Evolutionary conservation across 2,888 invertebrate species (phyloP).

Genomic region (Chymomyza procnemis): DNA sequence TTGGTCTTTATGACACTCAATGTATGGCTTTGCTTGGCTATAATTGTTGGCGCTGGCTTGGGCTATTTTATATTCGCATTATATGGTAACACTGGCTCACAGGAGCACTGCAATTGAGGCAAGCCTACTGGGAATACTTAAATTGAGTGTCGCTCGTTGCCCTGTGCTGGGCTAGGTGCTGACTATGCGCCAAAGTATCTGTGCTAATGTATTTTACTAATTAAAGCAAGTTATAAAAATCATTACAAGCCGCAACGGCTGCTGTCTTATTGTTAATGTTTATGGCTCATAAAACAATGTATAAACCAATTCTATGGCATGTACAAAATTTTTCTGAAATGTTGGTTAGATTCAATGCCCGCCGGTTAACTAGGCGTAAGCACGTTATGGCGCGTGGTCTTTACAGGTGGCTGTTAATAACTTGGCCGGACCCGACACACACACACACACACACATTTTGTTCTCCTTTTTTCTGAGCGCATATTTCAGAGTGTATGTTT

Average conservation of each 20-base stretch:
- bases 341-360: slow-evolving; percentile 2
- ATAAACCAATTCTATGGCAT: slow-evolving; percentile 39
- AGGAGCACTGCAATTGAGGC: slow-evolving; percentile 56
- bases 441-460: background rate
- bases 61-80: slow-evolving; percentile 94
- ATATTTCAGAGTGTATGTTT: slow-evolving; percentile 1
- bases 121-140: background rate
- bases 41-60: slow-evolving; percentile 90
- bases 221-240: slow-evolving; percentile 63
- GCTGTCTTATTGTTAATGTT: slow-evolving; percentile 68
- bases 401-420: background rate
- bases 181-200: background rate
- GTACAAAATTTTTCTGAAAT: slow-evolving; percentile 38
- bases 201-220: slow-evolving; percentile 69
- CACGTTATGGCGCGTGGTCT: slow-evolving; percentile 19
- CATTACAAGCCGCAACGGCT: slow-evolving; percentile 25
- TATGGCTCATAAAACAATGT: slow-evolving; percentile 70
- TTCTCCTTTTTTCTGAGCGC: background rate
- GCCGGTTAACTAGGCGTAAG: slow-evolving; percentile 20
- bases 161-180: background rate
- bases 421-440: background rate
- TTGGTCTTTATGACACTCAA: slow-evolving; percentile 98
- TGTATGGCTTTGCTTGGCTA: slow-evolving; percentile 92
- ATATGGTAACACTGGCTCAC: slow-evolving; percentile 7
- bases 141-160: background rate